Conservation (phyloP, 1,140 invertebrate genomes). For the Cydia strobilella region DNA sequence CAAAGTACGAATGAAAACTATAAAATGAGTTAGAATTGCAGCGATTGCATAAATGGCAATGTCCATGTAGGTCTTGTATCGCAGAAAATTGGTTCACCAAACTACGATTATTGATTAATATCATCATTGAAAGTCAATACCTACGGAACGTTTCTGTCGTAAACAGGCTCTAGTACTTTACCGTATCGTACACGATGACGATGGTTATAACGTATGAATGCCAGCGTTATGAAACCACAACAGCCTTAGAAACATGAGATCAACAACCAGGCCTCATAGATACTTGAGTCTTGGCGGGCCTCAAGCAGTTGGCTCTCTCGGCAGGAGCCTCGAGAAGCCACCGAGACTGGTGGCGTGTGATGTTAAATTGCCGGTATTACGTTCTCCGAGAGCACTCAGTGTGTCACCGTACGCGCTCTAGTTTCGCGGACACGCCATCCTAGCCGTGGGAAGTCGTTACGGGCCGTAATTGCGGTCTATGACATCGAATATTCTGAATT, state of each 20-base stretch:
- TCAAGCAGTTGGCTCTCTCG: conserved; percentile 8
- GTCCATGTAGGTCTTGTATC: neutral
- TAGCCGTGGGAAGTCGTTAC: conserved; percentile 64
- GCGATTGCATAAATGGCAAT: conserved; percentile 4
- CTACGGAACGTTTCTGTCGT: conserved; percentile 31
- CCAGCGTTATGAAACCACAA: conserved; percentile 58
- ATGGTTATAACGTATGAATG: conserved; percentile 54
- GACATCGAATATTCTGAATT: conserved; percentile 57
- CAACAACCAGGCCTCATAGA: conserved; percentile 10
- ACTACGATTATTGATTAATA: neutral
- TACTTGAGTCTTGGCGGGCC: neutral
- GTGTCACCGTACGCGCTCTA: conserved; percentile 65
- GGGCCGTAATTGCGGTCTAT: conserved; percentile 53
- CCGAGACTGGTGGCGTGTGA: conserved; percentile 45
- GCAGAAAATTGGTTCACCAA: neutral
- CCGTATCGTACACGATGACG: conserved; percentile 41
- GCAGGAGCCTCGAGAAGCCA: conserved; percentile 39
- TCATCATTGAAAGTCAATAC: conserved; percentile 17
- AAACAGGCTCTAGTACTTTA: conserved; percentile 41
- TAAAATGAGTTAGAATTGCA: neutral
- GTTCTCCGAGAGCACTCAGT: conserved; percentile 50
- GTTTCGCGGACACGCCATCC: conserved; percentile 55
- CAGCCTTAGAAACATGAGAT: conserved; percentile 42
- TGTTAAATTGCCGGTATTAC: conserved; percentile 65
- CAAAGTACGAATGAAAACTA: neutral